Conservation (phyloP, 2,113 vertebrate species). For the human region GRCh38 chr6:148457001-148457500, state of each 20-base stretch:
- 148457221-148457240: not conserved
- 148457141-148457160: not conserved
- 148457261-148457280: not conserved
- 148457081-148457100: not conserved
- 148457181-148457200: rapidly evolving
- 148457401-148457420: not conserved
- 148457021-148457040: slow-evolving; percentile 10
- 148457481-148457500: not conserved
- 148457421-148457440: not conserved
- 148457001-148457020: slow-evolving; percentile 30
- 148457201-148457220: not conserved
- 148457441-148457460: not conserved
- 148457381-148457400: not conserved
- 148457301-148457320: not conserved
- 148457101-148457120: not conserved
- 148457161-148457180: not conserved
- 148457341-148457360: no score
- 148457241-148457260: not conserved
- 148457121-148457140: not conserved
- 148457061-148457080: not conserved
- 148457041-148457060: not conserved
- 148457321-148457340: not conserved
- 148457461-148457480: not conserved
- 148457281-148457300: no score
- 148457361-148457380: not conserved